phyloP scores from a whole-genome alignment of 2,797 vertebrate species.

The Neostethus bicornis region DNA sequence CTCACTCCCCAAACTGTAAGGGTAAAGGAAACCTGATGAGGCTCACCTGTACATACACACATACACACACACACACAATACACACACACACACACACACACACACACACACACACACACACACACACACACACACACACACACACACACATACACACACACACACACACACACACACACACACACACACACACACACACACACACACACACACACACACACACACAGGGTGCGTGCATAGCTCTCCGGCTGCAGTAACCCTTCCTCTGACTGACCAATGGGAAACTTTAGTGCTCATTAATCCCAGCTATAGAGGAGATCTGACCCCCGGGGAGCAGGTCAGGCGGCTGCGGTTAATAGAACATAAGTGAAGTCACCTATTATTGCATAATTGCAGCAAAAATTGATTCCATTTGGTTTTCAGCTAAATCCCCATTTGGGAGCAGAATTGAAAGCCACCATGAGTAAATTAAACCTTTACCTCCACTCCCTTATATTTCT shows the following conservation, averaged over 20 bases:
- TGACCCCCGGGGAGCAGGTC: slow-evolving; percentile 40
- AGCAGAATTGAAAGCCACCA: slow-evolving; percentile 28
- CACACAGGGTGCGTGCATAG: slow-evolving; percentile 14
- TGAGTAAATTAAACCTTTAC: slow-evolving; percentile 28
- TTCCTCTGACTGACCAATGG: slow-evolving; percentile 54
- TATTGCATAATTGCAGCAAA: slow-evolving; percentile 38
- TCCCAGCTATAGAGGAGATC: slow-evolving; percentile 62
- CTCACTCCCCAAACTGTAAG: slow-evolving; percentile 58
- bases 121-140: slow-evolving; percentile 20
- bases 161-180: slow-evolving; percentile 31
- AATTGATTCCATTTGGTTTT: slow-evolving; percentile 52
- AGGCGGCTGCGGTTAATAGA: slow-evolving; percentile 64
- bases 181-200: slow-evolving; percentile 31
- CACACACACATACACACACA: slow-evolving; percentile 29
- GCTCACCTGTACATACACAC: slow-evolving; percentile 39
- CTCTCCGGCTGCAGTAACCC: slow-evolving; percentile 43
- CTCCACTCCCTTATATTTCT: slow-evolving; percentile 24
- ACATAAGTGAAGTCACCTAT: slow-evolving; percentile 45
- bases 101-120: slow-evolving; percentile 27
- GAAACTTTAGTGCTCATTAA: slow-evolving; percentile 75
- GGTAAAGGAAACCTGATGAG: slow-evolving; percentile 57
- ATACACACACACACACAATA: slow-evolving; percentile 14
- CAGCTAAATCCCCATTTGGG: slow-evolving; percentile 21
- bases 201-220: slow-evolving; percentile 22
- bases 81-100: slow-evolving; percentile 18